A percentile compares a stretch with the other conserved stretches of the same genome.
These are phyloP conservation scores for Drosophila quinaria DNA, from an alignment of 2,888 invertebrate genomes.

Conservation along the genomic window DNA sequence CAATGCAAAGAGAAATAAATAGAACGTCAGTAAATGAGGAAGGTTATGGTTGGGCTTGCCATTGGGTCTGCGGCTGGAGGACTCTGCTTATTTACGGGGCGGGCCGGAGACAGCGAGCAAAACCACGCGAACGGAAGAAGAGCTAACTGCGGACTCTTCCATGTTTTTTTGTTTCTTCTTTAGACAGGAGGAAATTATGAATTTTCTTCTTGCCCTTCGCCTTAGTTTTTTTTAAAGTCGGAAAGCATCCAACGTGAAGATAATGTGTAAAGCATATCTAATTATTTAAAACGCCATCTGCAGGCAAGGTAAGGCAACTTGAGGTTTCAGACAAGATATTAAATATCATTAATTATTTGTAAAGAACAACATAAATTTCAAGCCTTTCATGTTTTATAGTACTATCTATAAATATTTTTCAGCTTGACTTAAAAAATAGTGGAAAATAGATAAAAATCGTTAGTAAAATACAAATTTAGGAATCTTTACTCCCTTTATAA, in stretches of 20 bases:
- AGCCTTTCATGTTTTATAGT: neutral
- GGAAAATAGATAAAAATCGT: too few species aligned
- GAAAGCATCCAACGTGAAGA: neutral
- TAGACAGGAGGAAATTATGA: slow-evolving; percentile 73
- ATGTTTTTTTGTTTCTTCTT: slow-evolving; percentile 18
- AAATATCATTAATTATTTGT: neutral
- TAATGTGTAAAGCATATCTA: neutral
- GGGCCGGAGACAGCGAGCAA: slow-evolving; percentile 54
- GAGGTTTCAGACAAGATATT: neutral
- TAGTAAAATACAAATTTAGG: too few species aligned
- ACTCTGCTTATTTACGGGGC: slow-evolving; percentile 69
- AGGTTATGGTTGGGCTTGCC: slow-evolving; percentile 12
- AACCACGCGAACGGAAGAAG: slow-evolving; percentile 68
- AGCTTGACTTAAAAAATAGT: neutral
- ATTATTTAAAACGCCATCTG: neutral
- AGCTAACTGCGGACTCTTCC: slow-evolving; percentile 46
- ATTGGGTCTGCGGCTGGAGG: neutral
- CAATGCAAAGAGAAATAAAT: slow-evolving; percentile 34
- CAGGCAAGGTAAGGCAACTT: neutral
- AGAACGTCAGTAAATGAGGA: slow-evolving; percentile 34
- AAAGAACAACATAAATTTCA: neutral
- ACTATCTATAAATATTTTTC: neutral
- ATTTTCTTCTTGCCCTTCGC: slow-evolving; percentile 50
- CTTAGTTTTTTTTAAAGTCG: neutral
- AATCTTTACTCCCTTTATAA: too few species aligned